Evolutionary conservation across 2,888 invertebrate species (phyloP), one percentile per base, ranked within the genome.

Genomic region (Drosophila parthenogenetica): DNA sequence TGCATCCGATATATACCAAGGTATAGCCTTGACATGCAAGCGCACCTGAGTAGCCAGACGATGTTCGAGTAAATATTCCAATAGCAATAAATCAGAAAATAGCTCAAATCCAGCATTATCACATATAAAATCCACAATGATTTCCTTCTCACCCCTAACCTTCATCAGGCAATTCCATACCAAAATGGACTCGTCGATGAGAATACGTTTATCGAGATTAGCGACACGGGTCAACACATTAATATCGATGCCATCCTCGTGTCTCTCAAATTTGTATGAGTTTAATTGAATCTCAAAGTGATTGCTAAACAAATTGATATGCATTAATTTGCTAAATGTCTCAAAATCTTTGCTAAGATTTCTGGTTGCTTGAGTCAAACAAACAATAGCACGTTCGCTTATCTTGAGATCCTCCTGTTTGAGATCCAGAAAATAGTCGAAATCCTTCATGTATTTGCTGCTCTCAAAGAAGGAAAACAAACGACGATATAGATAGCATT

Each of bases 1-100:
- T 0, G 95, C 96, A 91, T 99, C 99, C 0, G 98, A 99, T 4
- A 99, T 95, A 91, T 96, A 99, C 99, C 99, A 99, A 0, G 99
- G 98, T 73, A 97, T 95, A 3, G 94, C 93, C 93, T 99, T 99
- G 0, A 96, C 95, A 91, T 98, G 96, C 82, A 99, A 95, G 67
- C 95, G 93, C 19, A 99, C 93, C 92, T 94, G 93, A 5, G 92
- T 91, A 13, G 94, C 95, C 16, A 95, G 89, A 11, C 93, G 93
- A 37, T 94, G 92, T 0, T 93, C 90, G n/a, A 96, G 90, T 1
- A 99, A 90, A 90, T 95, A 97, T 74, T 96, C 96, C 1, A 97
- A 97, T 0, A 99, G 89, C 87, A 97, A 95, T 1, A 99, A 91
- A 90, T 99, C 99, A 0, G 96, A 95, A 77, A 97, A 96, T 0